These are phyloP conservation scores for Harmothoe impar DNA, from an alignment of 2,888 invertebrate genomes.

Conservation along the genomic window DNA sequence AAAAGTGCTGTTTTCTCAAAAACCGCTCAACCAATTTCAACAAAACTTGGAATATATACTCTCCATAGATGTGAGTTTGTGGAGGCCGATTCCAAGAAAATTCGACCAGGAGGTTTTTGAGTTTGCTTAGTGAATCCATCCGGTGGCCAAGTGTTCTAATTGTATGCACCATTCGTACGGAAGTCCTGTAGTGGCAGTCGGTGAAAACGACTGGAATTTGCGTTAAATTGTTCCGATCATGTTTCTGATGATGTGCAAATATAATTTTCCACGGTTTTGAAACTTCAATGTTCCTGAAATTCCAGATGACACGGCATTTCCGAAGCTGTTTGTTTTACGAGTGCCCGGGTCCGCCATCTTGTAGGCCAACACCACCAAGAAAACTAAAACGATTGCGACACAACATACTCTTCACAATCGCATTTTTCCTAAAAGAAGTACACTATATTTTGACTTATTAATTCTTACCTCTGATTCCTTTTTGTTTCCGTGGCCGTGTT, in stretches of 20 bases:
- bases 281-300: neutral
- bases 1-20: constrained; percentile 49
- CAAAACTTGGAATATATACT: constrained; percentile 3
- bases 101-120: neutral
- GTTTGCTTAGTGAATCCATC: constrained; percentile 39
- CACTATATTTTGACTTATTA: neutral
- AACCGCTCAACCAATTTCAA: neutral
- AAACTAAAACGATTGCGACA: constrained; percentile 52
- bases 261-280: neutral
- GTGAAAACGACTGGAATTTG: neutral
- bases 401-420: neutral
- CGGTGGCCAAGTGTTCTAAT: neutral
- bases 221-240: neutral
- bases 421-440: neutral
- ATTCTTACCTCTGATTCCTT: constrained; percentile 56
- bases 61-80: neutral
- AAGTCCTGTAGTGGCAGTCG: constrained; percentile 23
- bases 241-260: neutral
- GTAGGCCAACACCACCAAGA: constrained; percentile 31
- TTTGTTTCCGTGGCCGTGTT: constrained; percentile 4
- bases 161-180: constrained; percentile 42
- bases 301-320: constrained; percentile 31
- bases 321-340: constrained; percentile 46
- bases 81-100: neutral
- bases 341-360: constrained; percentile 55